Conservation (phyloP, 2,113 vertebrate genomes). For the Verasper variegatus region DNA sequence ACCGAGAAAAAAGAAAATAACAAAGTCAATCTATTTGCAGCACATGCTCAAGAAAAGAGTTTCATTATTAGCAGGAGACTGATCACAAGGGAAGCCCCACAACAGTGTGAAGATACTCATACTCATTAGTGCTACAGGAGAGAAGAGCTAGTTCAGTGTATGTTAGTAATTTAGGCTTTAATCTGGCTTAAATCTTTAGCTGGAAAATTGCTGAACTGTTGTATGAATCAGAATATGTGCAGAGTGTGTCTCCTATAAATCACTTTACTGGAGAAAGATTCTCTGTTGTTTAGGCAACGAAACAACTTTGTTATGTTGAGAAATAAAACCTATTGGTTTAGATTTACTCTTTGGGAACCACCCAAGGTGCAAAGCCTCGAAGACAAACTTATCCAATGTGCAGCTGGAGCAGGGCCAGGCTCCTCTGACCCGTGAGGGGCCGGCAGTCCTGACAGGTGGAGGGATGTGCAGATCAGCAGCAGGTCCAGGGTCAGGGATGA, state of each 20-base stretch:
- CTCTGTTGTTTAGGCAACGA: neutral
- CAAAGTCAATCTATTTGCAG: slow-evolving; percentile 52
- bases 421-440: slow-evolving; percentile 25
- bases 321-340: too few relatives aligned
- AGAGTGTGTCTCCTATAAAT: too few relatives aligned
- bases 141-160: slow-evolving; percentile 1
- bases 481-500: slow-evolving; percentile 46
- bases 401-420: neutral
- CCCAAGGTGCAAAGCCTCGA: too few relatives aligned
- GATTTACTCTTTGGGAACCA: too few relatives aligned
- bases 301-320: too few relatives aligned
- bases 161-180: slow-evolving; percentile 25
- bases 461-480: slow-evolving; percentile 24
- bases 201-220: slow-evolving; percentile 7
- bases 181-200: slow-evolving; percentile 26
- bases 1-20: slow-evolving; percentile 8
- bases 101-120: neutral
- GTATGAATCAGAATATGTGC: too few relatives aligned
- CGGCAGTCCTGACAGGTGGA: slow-evolving; percentile 11
- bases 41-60: slow-evolving; percentile 28
- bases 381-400: neutral
- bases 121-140: slow-evolving; percentile 45
- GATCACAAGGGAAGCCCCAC: slow-evolving; percentile 7
- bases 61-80: slow-evolving; percentile 22
- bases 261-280: too few relatives aligned